Base-by-base conservation (phyloP, 2,888 invertebrate genomes). In the Crematogaster levior region DNA sequence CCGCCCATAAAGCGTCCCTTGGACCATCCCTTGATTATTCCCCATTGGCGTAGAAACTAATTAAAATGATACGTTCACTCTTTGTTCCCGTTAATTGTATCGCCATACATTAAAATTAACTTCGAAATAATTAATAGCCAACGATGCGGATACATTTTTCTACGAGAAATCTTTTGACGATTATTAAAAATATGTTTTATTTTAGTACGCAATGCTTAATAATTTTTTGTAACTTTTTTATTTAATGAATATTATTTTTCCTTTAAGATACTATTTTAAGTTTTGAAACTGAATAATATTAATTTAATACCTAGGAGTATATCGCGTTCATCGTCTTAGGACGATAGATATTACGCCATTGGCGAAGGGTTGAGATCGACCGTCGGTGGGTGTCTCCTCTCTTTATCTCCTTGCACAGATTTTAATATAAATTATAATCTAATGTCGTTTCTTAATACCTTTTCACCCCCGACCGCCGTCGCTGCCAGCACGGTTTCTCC, bases 371-470 rank as follows among this genome's bases (percentile, higher is more conserved):
- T 92, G 91, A 90, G 85, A 88, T 90, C 87, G 91, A 90, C 89
- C 89, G 90, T 88, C 81, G 90, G 82, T 89, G 89, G 90, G 90
- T 88, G 90, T 91, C 88, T 91, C 88, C 90, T 90, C 91, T 93
- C 94, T 94, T 93, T 93, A 94, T 94, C 93, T 93, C 91, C 91
- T 91, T 90, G 93, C 93, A 92, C 93, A 93, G 93, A 94, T 94
- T 94, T 94, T 94, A 94, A 94, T 94, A 94, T 94, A 94, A 94
- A 94, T 94, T 94, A 94, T 93, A 94, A 94, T 94, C 94, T 94
- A 93, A 93, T 93, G 93, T 93, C 93, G 90, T 94, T 94, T 93
- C 93, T 94, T 94, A 94, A 93, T 94, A 93, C 92, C 93, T 91
- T 87, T 91, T 91, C 86, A 80, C 79, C 87, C 81, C 87, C 77